Evolutionary conservation across 1,140 invertebrate genomes (phyloP).

Genomic region (Callitettix versicolor): DNA sequence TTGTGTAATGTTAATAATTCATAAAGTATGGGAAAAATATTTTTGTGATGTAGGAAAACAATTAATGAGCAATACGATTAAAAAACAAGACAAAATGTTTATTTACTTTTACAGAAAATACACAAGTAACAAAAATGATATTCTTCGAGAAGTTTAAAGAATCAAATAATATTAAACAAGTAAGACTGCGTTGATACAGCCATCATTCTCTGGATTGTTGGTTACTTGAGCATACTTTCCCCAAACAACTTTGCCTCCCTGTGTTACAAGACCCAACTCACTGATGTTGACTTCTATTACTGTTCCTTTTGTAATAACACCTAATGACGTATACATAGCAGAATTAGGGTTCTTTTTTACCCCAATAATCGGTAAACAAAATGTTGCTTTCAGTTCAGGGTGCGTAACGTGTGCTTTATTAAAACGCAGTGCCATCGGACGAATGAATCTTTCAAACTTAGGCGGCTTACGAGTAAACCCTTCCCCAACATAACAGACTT

Average conservation of each 20-base stretch:
- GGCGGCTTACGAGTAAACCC: conserved; percentile 98
- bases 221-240: conserved; percentile 99
- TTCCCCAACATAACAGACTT: conserved; percentile 96
- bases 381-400: conserved; percentile 98
- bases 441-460: conserved; percentile 98
- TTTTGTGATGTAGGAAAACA: neutral
- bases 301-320: conserved; percentile 98
- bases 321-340: conserved; percentile 90
- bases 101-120: neutral
- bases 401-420: conserved; percentile 98
- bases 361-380: conserved; percentile 93
- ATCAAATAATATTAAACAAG: conserved; percentile 65
- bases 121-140: conserved; percentile 5
- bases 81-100: conserved; percentile 6
- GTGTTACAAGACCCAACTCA: conserved; percentile 96
- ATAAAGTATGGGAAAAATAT: no score
- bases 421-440: conserved; percentile 93
- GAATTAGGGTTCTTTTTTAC: conserved; percentile 99
- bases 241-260: conserved; percentile 99
- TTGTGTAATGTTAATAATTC: no score
- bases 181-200: conserved; percentile 97
- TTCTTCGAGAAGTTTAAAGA: conserved; percentile 6
- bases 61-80: neutral
- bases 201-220: conserved; percentile 99
- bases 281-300: conserved; percentile 97